phyloP scores from a whole-genome alignment of 2,797 vertebrate genomes.

The Coreius guichenoti region DNA sequence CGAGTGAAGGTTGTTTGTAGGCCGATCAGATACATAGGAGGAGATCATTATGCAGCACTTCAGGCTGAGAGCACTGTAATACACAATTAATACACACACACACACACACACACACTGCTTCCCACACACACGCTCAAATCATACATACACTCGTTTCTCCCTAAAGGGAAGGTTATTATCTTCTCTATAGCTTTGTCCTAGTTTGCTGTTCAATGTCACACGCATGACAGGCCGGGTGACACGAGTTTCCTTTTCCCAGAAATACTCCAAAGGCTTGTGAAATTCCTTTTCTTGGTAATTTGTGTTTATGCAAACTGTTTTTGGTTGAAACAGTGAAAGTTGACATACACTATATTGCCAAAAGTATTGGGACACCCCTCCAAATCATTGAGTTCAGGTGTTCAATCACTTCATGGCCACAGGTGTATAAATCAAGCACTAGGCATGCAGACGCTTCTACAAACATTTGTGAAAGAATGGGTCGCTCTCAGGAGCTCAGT shows the following conservation, averaged over 20 bases:
- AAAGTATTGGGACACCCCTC: too few relatives aligned
- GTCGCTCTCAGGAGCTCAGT: too few relatives aligned
- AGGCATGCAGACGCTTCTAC: too few relatives aligned
- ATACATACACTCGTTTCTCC: neutral
- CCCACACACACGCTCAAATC: conserved; percentile 10
- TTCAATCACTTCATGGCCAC: too few relatives aligned
- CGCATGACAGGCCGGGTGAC: conserved; percentile 6
- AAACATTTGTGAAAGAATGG: too few relatives aligned
- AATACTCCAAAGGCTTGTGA: neutral
- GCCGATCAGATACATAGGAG: conserved; percentile 10
- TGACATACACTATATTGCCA: too few relatives aligned
- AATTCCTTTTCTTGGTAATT: neutral
- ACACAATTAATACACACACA: conserved; percentile 11
- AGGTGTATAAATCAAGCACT: too few relatives aligned
- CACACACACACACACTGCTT: neutral
- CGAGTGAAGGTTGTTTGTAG: conserved; percentile 5
- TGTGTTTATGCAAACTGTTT: neutral
- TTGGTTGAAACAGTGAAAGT: neutral
- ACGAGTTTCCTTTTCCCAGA: neutral
- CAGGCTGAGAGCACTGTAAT: conserved; percentile 6
- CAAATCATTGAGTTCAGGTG: too few relatives aligned
- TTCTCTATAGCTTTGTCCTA: conserved; percentile 24
- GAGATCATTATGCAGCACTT: conserved; percentile 14
- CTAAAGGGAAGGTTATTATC: conserved; percentile 32
- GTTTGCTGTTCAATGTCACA: conserved; percentile 24